Evolutionary conservation across 2,113 vertebrate genomes (phyloP).

Genomic region (Ctenodactylus gundi): DNA sequence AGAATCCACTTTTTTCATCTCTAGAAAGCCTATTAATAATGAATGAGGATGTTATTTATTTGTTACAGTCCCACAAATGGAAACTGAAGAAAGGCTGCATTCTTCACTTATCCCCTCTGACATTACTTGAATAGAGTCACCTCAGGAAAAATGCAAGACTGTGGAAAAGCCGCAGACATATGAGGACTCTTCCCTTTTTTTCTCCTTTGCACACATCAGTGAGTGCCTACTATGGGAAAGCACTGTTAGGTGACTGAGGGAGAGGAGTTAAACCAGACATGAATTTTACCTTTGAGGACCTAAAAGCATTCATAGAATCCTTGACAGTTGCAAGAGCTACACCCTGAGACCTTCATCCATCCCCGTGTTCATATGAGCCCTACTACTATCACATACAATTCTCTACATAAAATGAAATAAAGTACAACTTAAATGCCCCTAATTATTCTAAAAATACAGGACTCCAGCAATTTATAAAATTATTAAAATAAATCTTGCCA

Average conservation of each 20-base stretch:
- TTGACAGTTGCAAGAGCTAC: background rate
- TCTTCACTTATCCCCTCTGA: background rate
- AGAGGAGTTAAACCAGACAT: background rate
- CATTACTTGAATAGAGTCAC: conserved; percentile 46
- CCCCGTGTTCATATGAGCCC: conserved; percentile 36
- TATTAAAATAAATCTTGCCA: conserved; percentile 41
- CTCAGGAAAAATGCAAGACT: conserved; percentile 8
- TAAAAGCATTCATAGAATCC: conserved; percentile 56
- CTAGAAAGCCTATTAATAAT: conserved; percentile 71
- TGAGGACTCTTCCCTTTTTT: background rate
- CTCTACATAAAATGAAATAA: conserved; percentile 47
- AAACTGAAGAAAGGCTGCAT: conserved; percentile 29
- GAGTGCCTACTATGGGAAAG: background rate
- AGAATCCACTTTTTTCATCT: conserved; percentile 73
- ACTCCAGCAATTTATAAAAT: conserved; percentile 53
- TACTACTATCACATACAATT: conserved; percentile 44
- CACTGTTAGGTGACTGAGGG: background rate
- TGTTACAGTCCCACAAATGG: conserved; percentile 61
- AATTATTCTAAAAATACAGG: conserved; percentile 54
- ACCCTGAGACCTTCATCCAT: conserved; percentile 30
- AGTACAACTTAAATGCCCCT: conserved; percentile 57
- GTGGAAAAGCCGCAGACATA: background rate
- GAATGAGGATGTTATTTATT: conserved; percentile 72
- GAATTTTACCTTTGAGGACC: background rate
- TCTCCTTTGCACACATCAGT: background rate